These are phyloP conservation scores for Nomada flava DNA, from an alignment of 2,888 invertebrate species.

Conservation along the genomic window DNA sequence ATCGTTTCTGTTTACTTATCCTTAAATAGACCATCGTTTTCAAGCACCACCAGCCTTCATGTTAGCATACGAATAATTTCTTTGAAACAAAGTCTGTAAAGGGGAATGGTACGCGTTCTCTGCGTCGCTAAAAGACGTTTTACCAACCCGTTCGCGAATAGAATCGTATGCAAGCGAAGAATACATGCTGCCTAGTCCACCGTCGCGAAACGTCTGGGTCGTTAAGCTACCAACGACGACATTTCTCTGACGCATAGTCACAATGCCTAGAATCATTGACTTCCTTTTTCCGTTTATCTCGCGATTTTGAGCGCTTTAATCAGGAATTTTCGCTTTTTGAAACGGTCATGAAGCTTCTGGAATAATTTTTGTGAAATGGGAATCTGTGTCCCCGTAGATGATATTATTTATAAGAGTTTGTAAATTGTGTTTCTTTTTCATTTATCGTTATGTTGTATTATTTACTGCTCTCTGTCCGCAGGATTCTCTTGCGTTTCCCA, in stretches of 20 bases:
- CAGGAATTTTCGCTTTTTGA: too few relatives aligned
- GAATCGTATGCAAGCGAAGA: constrained; percentile 46
- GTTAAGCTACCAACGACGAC: constrained; percentile 64
- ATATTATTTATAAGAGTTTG: too few relatives aligned
- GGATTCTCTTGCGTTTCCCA: constrained; percentile 7
- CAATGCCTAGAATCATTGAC: constrained; percentile 53
- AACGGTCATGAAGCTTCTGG: too few relatives aligned
- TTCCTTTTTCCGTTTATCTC: constrained; percentile 19
- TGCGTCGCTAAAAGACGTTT: constrained; percentile 50
- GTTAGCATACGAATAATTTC: too few relatives aligned
- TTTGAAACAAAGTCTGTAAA: too few relatives aligned
- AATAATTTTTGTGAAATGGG: too few relatives aligned
- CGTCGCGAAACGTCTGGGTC: constrained; percentile 68
- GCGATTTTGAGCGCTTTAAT: constrained; percentile 18
- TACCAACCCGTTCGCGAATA: constrained; percentile 28
- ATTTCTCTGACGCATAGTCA: constrained; percentile 65
- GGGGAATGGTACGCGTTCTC: constrained; percentile 7
- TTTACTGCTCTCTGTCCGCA: not conserved
- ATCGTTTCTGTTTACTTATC: too few relatives aligned
- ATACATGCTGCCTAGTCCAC: constrained; percentile 50
- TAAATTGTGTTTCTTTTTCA: too few relatives aligned
- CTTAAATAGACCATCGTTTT: too few relatives aligned
- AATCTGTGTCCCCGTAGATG: not conserved
- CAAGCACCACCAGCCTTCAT: too few relatives aligned
- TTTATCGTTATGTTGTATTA: not conserved